Evolutionary conservation across 1,140 invertebrate genomes (phyloP).

Genomic region (Aleiodes sp.): DNA sequence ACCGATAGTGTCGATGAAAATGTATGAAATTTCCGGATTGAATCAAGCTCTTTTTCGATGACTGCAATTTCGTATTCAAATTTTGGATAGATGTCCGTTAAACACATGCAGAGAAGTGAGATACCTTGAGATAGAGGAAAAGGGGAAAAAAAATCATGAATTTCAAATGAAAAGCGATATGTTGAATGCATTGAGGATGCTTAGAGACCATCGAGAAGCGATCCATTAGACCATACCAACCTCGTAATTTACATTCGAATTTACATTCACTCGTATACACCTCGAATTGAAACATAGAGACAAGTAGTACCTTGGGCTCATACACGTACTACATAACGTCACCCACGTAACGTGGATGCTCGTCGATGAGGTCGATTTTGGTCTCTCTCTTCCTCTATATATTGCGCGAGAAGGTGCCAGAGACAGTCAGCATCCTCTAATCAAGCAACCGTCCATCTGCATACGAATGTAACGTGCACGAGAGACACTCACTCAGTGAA

Average conservation of each 20-base stretch:
- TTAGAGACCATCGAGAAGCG: conserved; percentile 13
- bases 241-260: conserved; percentile 30
- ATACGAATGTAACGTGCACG: conserved; percentile 34
- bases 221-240: conserved; percentile 11
- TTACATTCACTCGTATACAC: conserved; percentile 26
- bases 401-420: conserved; percentile 1
- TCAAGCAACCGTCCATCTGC: conserved; percentile 40
- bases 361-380: neutral
- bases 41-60: too few relatives aligned
- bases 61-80: too few relatives aligned
- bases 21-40: too few relatives aligned
- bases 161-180: conserved; percentile 2
- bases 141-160: neutral
- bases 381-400: neutral
- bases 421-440: conserved; percentile 39
- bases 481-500: neutral
- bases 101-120: too few relatives aligned
- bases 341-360: neutral
- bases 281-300: conserved; percentile 6
- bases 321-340: neutral
- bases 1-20: too few relatives aligned
- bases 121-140: neutral
- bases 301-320: neutral
- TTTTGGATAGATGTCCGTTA: neutral
- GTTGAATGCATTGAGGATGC: conserved; percentile 9